Base-by-base conservation (phyloP, 2,797 vertebrate genomes). In the Oreonectes daqikongensis region DNA sequence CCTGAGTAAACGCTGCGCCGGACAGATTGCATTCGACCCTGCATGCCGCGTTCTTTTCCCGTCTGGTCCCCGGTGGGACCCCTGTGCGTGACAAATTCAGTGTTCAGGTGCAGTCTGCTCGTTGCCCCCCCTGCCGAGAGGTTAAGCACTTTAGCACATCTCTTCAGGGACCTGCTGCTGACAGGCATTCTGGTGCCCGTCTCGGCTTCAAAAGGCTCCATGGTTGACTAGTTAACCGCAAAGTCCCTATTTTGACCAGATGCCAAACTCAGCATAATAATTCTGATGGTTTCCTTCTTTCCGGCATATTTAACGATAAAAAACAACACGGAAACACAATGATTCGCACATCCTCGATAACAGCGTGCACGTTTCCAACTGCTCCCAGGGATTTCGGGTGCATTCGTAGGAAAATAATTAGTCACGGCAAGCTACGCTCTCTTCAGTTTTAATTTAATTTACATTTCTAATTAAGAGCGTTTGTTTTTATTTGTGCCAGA, bases 71-170 rank as follows among this genome's bases (percentile, higher is more conserved):
- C 1, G 15, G 57, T 1, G 84, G 91, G 86, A 82, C 78, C 84
- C 84, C 69, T 78, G 88, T 88, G 89, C 89, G 88, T 91, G 92
- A 91, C 90, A 86, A 88, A 83, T 81, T 76, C 72, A 68, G 88
- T 88, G 88, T 86, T 88, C 79, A 87, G 89, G 87, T 89, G 85
- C 85, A 84, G 81, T 77, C 72, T 72, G 82, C 87, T 88, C 28
- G 82, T 82, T 5, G 86, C 73, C 88, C 77, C 3, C 77, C 90
- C 88, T 81, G 87, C 88, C 86, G 87, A 81, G 85, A 85, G 90
- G 92, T 91, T 92, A 92, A 93, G 90, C 91, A 90, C 88, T 90
- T 85, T 79, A 77, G 86, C 87, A 82, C 87, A 81, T 90, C 84
- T 81, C 88, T 83, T 76, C 77, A 77, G 88, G 87, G 86, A 88